Conservation (phyloP, 1,140 invertebrate species). For the Metaphire vulgaris region DNA sequence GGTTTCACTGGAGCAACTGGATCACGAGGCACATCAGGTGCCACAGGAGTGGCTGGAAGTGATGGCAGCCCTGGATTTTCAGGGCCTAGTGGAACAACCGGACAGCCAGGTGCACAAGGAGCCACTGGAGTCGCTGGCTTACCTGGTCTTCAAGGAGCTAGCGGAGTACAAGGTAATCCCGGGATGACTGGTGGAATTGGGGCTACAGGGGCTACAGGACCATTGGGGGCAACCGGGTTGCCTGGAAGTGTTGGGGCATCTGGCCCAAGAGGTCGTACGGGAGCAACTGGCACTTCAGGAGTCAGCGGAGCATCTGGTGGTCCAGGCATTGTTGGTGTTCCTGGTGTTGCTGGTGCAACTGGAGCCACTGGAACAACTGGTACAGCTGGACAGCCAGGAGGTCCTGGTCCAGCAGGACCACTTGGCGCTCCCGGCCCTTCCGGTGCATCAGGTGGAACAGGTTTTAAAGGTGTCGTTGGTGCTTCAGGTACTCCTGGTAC, state of each 20-base stretch:
- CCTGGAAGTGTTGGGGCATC: constrained; percentile 6
- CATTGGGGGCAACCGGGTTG: constrained; percentile 4
- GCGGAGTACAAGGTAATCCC: background rate
- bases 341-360: constrained; percentile 5
- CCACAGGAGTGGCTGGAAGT: constrained; percentile 56
- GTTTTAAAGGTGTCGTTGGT: constrained; percentile 11
- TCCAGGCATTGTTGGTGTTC: constrained; percentile 1
- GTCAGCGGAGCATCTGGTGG: constrained; percentile 6
- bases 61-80: constrained; percentile 5
- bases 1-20: background rate
- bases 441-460: constrained; percentile 14
- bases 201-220: background rate
- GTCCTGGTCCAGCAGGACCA: constrained; percentile 5
- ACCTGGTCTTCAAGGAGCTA: background rate
- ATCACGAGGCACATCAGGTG: constrained; percentile 62
- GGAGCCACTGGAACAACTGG: background rate
- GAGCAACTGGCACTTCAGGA: constrained; percentile 11
- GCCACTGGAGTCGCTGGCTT: constrained; percentile 7
- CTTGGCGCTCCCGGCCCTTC: background rate
- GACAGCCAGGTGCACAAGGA: constrained; percentile 4
- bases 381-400: background rate
- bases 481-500: background rate
- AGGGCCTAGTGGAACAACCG: constrained; percentile 5
- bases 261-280: constrained; percentile 15
- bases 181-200: constrained; percentile 14